A percentile compares a stretch with the other conserved stretches of the same genome.
phyloP scores from a whole-genome alignment of 2,888 invertebrate species.

The Stenurella melanura region DNA sequence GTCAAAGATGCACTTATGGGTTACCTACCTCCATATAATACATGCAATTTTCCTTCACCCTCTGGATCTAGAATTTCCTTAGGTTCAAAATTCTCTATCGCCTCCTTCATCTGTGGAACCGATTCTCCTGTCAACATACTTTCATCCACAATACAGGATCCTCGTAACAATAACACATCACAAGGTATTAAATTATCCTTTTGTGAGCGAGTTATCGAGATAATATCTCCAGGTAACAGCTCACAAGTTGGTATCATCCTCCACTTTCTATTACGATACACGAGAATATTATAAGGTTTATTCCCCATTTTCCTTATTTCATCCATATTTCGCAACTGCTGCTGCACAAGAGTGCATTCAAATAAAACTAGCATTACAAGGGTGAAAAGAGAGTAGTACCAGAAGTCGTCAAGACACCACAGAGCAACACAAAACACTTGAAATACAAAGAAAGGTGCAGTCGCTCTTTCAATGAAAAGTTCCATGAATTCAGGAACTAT shows the following conservation, averaged over 20 bases:
- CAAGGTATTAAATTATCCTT: slow-evolving; percentile 97
- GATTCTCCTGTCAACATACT: slow-evolving; percentile 99
- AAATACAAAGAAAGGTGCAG: slow-evolving; percentile 99
- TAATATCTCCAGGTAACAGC: slow-evolving; percentile 95
- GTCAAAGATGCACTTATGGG: not conserved
- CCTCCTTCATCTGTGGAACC: slow-evolving; percentile 99
- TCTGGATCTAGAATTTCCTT: slow-evolving; percentile 86
- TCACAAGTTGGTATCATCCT: slow-evolving; percentile 89
- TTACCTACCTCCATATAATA: slow-evolving; percentile 81
- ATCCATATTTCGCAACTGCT: slow-evolving; percentile 97
- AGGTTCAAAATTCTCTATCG: slow-evolving; percentile 84
- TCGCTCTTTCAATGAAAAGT: slow-evolving; percentile 97
- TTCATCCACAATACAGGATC: slow-evolving; percentile 98
- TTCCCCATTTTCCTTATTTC: slow-evolving; percentile 99
- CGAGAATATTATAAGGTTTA: slow-evolving; percentile 93
- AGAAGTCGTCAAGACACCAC: slow-evolving; percentile 99
- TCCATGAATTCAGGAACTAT: slow-evolving; percentile 98
- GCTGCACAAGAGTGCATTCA: slow-evolving; percentile 98
- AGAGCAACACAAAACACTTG: slow-evolving; percentile 99
- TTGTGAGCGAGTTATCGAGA: slow-evolving; percentile 92
- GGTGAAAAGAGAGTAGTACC: slow-evolving; percentile 98
- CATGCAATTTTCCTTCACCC: slow-evolving; percentile 92
- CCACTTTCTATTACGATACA: slow-evolving; percentile 94
- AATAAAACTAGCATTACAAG: slow-evolving; percentile 96
- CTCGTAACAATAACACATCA: slow-evolving; percentile 93